phyloP scores from a whole-genome alignment of 2,888 invertebrate genomes.

The Hemithea aestivaria region DNA sequence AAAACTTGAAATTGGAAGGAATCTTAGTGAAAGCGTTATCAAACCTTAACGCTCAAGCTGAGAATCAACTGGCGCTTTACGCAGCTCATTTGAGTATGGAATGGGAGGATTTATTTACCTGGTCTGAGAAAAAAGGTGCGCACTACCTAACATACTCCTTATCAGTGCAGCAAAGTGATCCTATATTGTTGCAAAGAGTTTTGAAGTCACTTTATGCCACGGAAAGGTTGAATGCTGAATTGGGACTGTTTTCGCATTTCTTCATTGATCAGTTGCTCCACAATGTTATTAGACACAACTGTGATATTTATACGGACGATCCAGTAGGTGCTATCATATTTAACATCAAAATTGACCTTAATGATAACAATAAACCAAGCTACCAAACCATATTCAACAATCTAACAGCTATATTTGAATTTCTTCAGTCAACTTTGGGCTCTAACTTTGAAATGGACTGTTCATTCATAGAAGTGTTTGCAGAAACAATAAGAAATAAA shows the following conservation, averaged over 20 bases:
- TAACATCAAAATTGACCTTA: constrained; percentile 61
- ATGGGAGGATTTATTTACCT: constrained; percentile 68
- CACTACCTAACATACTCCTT: constrained; percentile 56
- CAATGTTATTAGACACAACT: constrained; percentile 63
- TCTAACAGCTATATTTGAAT: constrained; percentile 69
- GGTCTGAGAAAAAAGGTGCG: constrained; percentile 60
- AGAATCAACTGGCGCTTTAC: constrained; percentile 62
- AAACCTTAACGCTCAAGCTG: constrained; percentile 53
- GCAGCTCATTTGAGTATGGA: constrained; percentile 63
- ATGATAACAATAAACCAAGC: constrained; percentile 53
- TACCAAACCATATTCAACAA: constrained; percentile 68
- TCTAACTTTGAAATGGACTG: constrained; percentile 57
- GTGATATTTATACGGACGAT: constrained; percentile 68
- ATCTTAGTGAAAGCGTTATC: constrained; percentile 48
- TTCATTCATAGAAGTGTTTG: constrained; percentile 63
- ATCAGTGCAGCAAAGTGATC: constrained; percentile 66
- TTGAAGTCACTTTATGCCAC: constrained; percentile 61
- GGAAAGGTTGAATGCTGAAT: constrained; percentile 62
- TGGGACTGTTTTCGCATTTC: constrained; percentile 65
- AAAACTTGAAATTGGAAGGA: constrained; percentile 50
- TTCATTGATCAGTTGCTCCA: constrained; percentile 61
- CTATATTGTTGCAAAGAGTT: constrained; percentile 54
- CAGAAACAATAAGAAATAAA: constrained; percentile 55
- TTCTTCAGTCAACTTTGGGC: constrained; percentile 64
- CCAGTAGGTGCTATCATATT: constrained; percentile 63